A percentile compares a stretch with the other conserved stretches of the same genome.
Evolutionary conservation across 1,140 invertebrate species (phyloP).

Genomic region (Heliothis subflexa): DNA sequence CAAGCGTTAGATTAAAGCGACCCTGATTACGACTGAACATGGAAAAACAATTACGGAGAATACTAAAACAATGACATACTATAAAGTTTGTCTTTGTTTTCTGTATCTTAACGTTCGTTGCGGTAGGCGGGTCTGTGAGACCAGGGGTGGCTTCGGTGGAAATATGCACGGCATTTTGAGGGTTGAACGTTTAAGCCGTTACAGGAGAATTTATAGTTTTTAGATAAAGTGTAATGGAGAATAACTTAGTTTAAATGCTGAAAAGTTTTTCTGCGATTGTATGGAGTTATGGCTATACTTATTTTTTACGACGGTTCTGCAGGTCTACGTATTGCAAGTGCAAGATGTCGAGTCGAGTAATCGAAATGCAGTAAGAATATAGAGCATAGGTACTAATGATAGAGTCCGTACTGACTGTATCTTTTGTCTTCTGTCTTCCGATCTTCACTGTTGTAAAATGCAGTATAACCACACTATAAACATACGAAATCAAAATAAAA

Average conservation of each 20-base stretch:
- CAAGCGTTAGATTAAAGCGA: slow-evolving; percentile 69
- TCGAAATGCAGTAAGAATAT: background rate
- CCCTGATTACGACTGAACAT: slow-evolving; percentile 75
- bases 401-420: background rate
- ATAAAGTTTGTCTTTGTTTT: slow-evolving; percentile 82
- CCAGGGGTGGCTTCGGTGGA: slow-evolving; percentile 58
- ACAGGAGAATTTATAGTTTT: slow-evolving; percentile 79
- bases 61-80: slow-evolving; percentile 79
- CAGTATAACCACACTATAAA: no score
- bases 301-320: background rate
- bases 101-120: slow-evolving; percentile 76
- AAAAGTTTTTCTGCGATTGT: slow-evolving; percentile 43
- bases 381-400: background rate
- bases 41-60: slow-evolving; percentile 84
- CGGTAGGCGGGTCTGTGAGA: slow-evolving; percentile 68
- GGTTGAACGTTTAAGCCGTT: slow-evolving; percentile 74
- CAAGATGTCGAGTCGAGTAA: slow-evolving; percentile 1
- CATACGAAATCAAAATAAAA: no score
- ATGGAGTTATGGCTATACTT: slow-evolving; percentile 38
- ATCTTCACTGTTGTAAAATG: background rate
- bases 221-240: slow-evolving; percentile 77
- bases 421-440: background rate
- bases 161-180: slow-evolving; percentile 70
- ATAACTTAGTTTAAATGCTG: slow-evolving; percentile 56
- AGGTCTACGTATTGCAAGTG: slow-evolving; percentile 5